These are phyloP conservation scores for Byasa hedistus DNA, from an alignment of 2,888 invertebrate genomes.

Conservation along the genomic window DNA sequence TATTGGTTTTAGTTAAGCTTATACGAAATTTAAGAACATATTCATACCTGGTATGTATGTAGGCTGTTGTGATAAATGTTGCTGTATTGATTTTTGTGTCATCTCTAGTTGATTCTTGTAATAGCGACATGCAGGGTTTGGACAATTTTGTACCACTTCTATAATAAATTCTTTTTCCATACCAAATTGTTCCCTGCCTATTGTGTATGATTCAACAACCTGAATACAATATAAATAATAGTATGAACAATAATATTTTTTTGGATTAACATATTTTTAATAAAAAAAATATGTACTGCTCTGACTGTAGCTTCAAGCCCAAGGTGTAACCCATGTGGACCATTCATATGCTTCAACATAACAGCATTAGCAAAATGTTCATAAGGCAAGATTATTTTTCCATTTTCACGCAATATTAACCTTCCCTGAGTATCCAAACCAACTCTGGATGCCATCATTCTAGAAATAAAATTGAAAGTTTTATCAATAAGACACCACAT, in stretches of 20 bases:
- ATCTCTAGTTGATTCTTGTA: constrained; percentile 90
- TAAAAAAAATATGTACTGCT: constrained; percentile 81
- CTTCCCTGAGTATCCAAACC: constrained; percentile 91
- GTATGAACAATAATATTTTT: neutral
- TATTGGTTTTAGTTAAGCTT: neutral
- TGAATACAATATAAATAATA: constrained; percentile 40
- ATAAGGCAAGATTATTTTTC: constrained; percentile 92
- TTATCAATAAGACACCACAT: neutral
- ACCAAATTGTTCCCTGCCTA: constrained; percentile 89
- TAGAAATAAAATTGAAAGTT: constrained; percentile 53
- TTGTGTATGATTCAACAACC: constrained; percentile 92
- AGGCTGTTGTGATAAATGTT: constrained; percentile 81
- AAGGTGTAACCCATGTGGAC: constrained; percentile 91
- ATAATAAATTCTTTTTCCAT: constrained; percentile 95
- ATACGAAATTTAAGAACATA: neutral
- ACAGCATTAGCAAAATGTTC: constrained; percentile 95
- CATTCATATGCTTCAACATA: constrained; percentile 94
- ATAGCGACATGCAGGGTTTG: constrained; percentile 92
- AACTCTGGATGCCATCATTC: constrained; percentile 92
- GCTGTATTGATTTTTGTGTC: constrained; percentile 85
- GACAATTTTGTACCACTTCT: constrained; percentile 93
- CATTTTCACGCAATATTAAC: constrained; percentile 90
- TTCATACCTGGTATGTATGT: constrained; percentile 74
- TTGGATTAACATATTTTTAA: neutral
- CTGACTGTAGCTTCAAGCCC: constrained; percentile 91